Base-by-base conservation (phyloP, 2,113 vertebrate genomes). In the Strigops habroptila region DNA sequence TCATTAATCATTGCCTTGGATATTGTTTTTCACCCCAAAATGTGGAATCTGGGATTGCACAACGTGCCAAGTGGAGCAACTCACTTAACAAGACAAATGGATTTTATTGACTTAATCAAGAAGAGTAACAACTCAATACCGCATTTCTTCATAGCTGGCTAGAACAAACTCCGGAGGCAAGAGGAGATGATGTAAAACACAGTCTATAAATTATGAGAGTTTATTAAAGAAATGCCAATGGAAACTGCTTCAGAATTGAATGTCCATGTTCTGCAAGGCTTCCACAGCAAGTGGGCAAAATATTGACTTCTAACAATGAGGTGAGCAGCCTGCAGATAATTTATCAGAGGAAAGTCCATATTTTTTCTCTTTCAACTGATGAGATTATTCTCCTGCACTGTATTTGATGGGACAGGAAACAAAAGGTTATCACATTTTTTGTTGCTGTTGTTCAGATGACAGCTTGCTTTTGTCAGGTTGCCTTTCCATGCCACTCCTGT, bases 101-200 rank as follows among this genome's bases (percentile, higher is more conserved):
- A 31, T 96, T 95, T 80, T 96, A 96, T 91, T 81, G 92, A 75
- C 63, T 90, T 96, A 63, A 96, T 77, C 96, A 68, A 82, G 77
- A 65, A 59, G 57, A 86, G 77, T 35, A 73, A 89, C 88, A 96
- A 88, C 89, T 95, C 55, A 77, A 88, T 92, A 84, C 48, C 86
- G 95, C 95, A 74, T 93, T 96, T 93, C 64, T 86, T 76, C 90
- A 39, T 53, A 85, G 52, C 74, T 6, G 21, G 22, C 73, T 60
- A 60, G 59, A 79, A 78, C 74, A 88, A 91, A 86, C 74, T 93
- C 93, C 14, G 41, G 53, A 84, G 90, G 88, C 69, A 63, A 0
- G 11, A 48, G 84, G 43, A 83, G 70, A 63, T 27, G 82, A 81
- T 73, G 93, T 74, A 93, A 96, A 96, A 52, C 70, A 35, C 44